phyloP scores from a whole-genome alignment of 2,888 invertebrate genomes.

The Trichogramma evanescens region DNA sequence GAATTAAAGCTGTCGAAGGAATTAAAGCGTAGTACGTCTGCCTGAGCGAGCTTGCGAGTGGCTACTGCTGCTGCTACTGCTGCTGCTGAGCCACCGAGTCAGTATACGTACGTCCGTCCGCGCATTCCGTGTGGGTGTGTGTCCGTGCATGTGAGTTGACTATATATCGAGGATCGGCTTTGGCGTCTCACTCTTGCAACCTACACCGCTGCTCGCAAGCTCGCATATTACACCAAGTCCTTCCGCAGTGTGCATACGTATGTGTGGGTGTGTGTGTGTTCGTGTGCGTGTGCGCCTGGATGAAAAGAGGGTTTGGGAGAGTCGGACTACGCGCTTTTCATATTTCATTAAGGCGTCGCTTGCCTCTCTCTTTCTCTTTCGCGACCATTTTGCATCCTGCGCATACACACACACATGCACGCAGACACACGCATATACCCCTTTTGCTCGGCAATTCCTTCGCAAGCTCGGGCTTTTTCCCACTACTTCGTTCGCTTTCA shows the following conservation, averaged over 20 bases:
- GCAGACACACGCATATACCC: constrained; percentile 6
- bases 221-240: no score
- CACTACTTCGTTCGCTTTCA: constrained; percentile 21
- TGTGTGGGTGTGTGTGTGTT: not conserved
- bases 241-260: not conserved
- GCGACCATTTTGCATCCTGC: constrained; percentile 30
- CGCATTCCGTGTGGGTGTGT: no score
- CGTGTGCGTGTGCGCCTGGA: not conserved
- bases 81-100: no score
- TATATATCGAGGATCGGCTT: constrained; percentile 41
- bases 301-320: constrained; percentile 4
- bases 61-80: not conserved
- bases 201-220: no score
- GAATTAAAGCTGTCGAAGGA: constrained; percentile 47
- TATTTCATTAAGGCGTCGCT: constrained; percentile 37
- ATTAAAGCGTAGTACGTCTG: constrained; percentile 43
- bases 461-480: constrained; percentile 14
- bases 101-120: constrained; percentile 26
- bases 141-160: constrained; percentile 8
- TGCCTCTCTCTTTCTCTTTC: constrained; percentile 7
- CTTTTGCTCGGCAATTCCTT: constrained; percentile 16
- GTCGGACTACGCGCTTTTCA: constrained; percentile 30
- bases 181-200: constrained; percentile 21
- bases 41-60: constrained; percentile 17
- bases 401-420: constrained; percentile 11